Evolutionary conservation across 2,113 vertebrate species (phyloP).

Genomic region (Eptesicus fuscus): DNA sequence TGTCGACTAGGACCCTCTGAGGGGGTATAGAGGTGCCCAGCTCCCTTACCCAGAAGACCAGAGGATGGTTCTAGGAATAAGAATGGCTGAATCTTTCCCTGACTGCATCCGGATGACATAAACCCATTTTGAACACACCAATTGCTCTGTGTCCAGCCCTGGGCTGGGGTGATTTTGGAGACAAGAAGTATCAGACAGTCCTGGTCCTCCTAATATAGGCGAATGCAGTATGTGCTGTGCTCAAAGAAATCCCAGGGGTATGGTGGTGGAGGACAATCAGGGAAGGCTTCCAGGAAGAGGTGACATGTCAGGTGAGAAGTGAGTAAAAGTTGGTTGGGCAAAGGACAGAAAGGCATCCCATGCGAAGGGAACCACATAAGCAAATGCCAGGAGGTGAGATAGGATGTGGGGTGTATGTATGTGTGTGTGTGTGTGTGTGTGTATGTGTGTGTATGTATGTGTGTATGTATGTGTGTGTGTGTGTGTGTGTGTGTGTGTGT

Average conservation of each 20-base stretch:
- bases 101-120: not conserved
- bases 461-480: fast-evolving
- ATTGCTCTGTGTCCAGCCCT: not conserved
- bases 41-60: not conserved
- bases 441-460: fast-evolving
- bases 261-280: not conserved
- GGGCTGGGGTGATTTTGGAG: not conserved
- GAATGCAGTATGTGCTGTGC: not conserved
- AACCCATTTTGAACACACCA: not conserved
- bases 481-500: fast-evolving
- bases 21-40: not conserved
- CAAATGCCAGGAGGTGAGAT: not conserved
- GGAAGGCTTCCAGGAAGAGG: not conserved
- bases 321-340: not conserved
- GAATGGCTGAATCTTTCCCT: not conserved
- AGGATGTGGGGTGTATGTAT: not conserved
- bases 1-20: not conserved
- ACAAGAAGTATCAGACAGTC: not conserved
- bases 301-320: not conserved
- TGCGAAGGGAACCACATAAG: not conserved
- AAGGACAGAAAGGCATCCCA: not conserved
- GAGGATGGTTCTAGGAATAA: not conserved
- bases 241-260: not conserved
- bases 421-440: fast-evolving
- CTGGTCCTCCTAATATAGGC: not conserved